Percentiles rank a stretch among this genome's conserved stretches.
phyloP scores from a whole-genome alignment of 2,797 vertebrate genomes.

The Picus viridis region DNA sequence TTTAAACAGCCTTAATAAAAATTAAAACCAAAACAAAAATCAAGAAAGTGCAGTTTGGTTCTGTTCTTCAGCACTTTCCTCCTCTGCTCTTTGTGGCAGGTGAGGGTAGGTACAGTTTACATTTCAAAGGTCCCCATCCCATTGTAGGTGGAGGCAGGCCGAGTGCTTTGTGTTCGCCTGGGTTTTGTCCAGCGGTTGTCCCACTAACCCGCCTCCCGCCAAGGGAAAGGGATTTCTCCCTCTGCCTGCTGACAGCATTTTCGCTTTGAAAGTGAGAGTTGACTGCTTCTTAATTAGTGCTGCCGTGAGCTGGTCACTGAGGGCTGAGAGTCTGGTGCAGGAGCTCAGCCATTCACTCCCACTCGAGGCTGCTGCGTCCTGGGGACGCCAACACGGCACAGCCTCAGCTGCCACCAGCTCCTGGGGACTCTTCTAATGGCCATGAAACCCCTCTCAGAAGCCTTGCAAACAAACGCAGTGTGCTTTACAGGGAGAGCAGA shows the following conservation, averaged over 20 bases:
- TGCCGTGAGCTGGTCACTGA: not conserved
- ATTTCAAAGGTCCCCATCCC: slow-evolving; percentile 18
- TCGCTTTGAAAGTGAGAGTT: slow-evolving; percentile 45
- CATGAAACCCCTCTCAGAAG: not conserved
- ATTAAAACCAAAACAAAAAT: not conserved
- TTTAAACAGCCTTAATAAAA: slow-evolving; percentile 29
- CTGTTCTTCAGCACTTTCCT: not conserved
- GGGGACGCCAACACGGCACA: not conserved
- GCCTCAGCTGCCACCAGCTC: not conserved
- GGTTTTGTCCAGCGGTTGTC: not conserved
- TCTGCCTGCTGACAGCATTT: slow-evolving; percentile 46
- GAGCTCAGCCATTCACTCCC: not conserved
- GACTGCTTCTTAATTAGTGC: slow-evolving; percentile 53
- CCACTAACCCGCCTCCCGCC: slow-evolving; percentile 44
- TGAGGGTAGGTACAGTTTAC: not conserved
- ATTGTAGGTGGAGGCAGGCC: not conserved
- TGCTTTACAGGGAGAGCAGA: not conserved
- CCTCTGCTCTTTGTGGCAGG: not conserved
- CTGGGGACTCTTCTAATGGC: slow-evolving; percentile 2
- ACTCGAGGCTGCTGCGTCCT: not conserved
- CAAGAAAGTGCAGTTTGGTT: not conserved
- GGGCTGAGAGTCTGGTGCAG: not conserved
- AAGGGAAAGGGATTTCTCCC: slow-evolving; percentile 48
- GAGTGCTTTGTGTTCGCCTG: not conserved
- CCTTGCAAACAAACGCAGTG: not conserved